Percentiles rank a stretch among this genome's conserved stretches.
Conservation (phyloP, 2,888 invertebrate species). For the Sinopyrophorus schimmeli region DNA sequence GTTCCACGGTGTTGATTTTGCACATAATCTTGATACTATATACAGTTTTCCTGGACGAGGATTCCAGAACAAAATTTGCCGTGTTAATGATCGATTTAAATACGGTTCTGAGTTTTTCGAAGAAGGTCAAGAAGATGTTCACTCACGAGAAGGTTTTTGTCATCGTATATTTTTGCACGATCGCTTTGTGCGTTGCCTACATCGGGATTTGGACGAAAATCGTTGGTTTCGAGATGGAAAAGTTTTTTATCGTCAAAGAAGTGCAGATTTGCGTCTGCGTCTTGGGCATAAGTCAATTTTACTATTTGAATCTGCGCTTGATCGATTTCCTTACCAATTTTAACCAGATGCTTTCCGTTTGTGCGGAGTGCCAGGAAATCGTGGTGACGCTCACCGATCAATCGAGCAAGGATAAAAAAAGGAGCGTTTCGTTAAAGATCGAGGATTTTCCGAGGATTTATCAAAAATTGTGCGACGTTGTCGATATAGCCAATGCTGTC, state of each 20-base stretch:
- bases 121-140: no score
- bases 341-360: neutral
- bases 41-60: no score
- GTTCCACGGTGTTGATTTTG: no score
- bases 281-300: neutral
- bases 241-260: conserved; percentile 1
- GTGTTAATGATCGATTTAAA: no score
- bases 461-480: conserved; percentile 1
- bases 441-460: conserved; percentile 3
- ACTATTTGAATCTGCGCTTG: conserved; percentile 1
- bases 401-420: no score
- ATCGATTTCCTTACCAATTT: neutral
- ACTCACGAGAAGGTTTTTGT: no score
- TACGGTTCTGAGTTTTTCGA: no score
- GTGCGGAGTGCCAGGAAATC: no score
- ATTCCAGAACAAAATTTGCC: no score
- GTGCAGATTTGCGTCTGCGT: neutral
- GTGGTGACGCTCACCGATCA: no score
- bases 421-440: neutral
- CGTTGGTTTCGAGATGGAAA: neutral
- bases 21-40: no score
- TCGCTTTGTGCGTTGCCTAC: neutral
- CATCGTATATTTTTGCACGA: no score
- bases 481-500: conserved; percentile 1
- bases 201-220: neutral